Percentiles rank a stretch among this genome's conserved stretches.
Conservation (phyloP, 2,113 vertebrate genomes). For the Neodontobutis hainanensis region DNA sequence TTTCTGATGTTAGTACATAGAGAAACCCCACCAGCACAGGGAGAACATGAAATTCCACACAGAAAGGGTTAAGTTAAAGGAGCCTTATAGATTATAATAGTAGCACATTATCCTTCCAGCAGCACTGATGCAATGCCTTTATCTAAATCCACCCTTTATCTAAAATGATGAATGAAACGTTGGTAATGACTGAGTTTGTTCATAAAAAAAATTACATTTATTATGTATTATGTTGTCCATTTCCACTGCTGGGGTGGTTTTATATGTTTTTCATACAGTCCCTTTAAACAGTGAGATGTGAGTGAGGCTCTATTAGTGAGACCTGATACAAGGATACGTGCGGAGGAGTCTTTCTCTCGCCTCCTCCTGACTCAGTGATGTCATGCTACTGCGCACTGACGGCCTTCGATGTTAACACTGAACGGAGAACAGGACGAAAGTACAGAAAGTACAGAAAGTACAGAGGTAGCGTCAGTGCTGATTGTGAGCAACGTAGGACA, state of each 20-base stretch:
- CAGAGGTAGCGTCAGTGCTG: constrained; percentile 31
- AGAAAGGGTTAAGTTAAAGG: too few species aligned
- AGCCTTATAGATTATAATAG: too few species aligned
- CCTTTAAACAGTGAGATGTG: constrained; percentile 25
- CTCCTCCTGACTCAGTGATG: constrained; percentile 55
- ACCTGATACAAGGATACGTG: constrained; percentile 39
- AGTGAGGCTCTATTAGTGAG: constrained; percentile 48
- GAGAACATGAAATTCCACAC: too few species aligned
- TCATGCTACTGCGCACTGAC: constrained; percentile 61
- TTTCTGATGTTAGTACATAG: too few species aligned
- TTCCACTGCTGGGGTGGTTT: neutral
- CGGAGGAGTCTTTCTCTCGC: constrained; percentile 10
- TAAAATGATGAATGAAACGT: too few species aligned
- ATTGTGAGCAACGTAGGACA: constrained; percentile 21
- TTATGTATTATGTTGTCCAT: neutral
- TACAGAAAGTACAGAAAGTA: constrained; percentile 47
- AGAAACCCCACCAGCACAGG: too few species aligned
- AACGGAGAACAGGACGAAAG: constrained; percentile 21
- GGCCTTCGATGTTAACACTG: constrained; percentile 31
- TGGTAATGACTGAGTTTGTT: too few species aligned
- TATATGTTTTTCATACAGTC: neutral
- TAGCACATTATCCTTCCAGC: too few species aligned
- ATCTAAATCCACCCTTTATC: too few species aligned
- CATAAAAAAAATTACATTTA: too few species aligned
- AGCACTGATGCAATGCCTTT: too few species aligned